Evolutionary conservation across 2,797 vertebrate species (phyloP), one percentile per base, ranked within the genome.

Genomic region (Liparis tanakae): DNA sequence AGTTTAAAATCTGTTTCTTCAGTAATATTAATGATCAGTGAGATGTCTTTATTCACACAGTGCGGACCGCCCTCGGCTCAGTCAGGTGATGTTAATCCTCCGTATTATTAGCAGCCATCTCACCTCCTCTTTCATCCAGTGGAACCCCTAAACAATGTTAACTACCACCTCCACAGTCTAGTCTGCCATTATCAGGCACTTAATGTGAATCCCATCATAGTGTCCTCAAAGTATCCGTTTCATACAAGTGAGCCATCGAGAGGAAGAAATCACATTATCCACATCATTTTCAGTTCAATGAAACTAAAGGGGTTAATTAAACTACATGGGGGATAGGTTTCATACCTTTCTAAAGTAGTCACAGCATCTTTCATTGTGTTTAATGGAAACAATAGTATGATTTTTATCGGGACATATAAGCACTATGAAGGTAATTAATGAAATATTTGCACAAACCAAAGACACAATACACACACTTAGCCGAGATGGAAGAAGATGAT

Each of bases 221-320:
- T 15, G 30, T 68, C 51, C 54, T 60, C 56, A 3, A 43, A 60
- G 54, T 76, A 80, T 88, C 61, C 13, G 20, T 85, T 87, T 81
- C 85, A 25, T 34, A 41, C 39, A 50, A 63, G 10, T 67, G 56
- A 65, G 69, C 46, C 41, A 33, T 20, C 34, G 73, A 72, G 70
- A 62, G 43, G 57, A 55, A 55, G 55, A 72, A 84, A 89, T 88
- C 64, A 43, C 44, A 83, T 89, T 83, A 91, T 50, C 57, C 54
- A 39, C 56, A 57, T 7, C n/a, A 37, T 67, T 74, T 7, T 70
- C 57, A 22, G 30, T 57, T 81, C 37, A 44, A 59, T 67, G 25
- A 66, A 71, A 68, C 48, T 18, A 18, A 56, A 56, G 15, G 53
- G 55, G 51, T 74, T 67, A 82, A 79, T 88, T 74, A 86, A 71